These are phyloP conservation scores for Scrobipalpa atriplicella DNA, from an alignment of 2,888 invertebrate genomes.

Conservation along the genomic window DNA sequence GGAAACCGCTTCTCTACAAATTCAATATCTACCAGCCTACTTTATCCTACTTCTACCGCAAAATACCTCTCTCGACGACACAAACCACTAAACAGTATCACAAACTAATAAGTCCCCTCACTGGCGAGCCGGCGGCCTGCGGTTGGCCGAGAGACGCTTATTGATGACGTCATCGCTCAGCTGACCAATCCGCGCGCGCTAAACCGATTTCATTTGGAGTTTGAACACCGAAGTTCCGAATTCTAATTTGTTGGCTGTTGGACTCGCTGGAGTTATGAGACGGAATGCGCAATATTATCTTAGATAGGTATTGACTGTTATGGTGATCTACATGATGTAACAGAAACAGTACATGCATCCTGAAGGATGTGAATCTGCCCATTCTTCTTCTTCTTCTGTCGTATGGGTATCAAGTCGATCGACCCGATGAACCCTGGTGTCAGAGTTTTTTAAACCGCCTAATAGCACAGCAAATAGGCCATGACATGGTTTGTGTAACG, in stretches of 20 bases:
- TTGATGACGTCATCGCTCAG: conserved; percentile 77
- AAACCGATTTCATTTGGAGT: conserved; percentile 74
- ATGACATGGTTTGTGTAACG: no score
- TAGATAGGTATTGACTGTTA: no score
- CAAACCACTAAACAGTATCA: conserved; percentile 18
- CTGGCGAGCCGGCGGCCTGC: conserved; percentile 43
- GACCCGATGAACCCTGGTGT: no score
- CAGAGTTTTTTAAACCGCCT: no score
- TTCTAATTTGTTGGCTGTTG: conserved; percentile 59
- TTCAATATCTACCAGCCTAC: background rate
- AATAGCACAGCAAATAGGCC: no score
- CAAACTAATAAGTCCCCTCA: conserved; percentile 16
- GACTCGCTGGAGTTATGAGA: background rate
- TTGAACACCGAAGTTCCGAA: conserved; percentile 63
- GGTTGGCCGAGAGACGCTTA: conserved; percentile 69
- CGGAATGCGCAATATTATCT: background rate
- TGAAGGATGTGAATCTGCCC: no score
- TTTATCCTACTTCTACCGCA: no score
- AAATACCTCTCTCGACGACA: background rate
- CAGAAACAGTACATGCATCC: no score
- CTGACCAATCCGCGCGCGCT: conserved; percentile 65
- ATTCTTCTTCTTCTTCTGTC: no score
- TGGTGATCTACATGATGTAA: no score
- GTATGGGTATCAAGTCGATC: no score
- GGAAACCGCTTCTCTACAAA: no score